These are phyloP conservation scores for Toxostoma redivivum DNA, from an alignment of 2,113 vertebrate species.

Conservation along the genomic window DNA sequence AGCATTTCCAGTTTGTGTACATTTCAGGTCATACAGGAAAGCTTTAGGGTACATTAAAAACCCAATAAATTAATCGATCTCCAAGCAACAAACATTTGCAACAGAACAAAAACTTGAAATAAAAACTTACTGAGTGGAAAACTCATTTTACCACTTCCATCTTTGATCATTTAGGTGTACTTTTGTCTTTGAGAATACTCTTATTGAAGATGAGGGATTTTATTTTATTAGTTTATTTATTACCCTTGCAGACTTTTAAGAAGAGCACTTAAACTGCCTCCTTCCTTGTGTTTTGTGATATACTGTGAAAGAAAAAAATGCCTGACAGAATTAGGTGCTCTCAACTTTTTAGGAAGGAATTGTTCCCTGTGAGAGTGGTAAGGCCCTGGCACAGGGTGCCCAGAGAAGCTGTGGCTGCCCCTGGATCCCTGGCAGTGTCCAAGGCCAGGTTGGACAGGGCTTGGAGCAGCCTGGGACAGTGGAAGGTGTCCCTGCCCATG, in stretches of 20 bases:
- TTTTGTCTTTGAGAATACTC: not conserved
- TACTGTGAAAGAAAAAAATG: not conserved
- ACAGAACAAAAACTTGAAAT: not conserved
- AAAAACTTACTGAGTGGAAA: not conserved
- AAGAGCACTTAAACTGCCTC: not conserved
- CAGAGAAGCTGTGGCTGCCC: not conserved
- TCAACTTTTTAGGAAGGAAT: not conserved
- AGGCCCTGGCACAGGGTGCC: not conserved
- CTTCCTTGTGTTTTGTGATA: not conserved
- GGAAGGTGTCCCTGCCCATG: not conserved
- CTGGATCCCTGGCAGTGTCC: not conserved
- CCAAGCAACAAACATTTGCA: not conserved
- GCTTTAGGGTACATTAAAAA: not conserved
- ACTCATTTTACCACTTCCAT: not conserved
- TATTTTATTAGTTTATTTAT: not conserved
- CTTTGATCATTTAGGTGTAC: not conserved
- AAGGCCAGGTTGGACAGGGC: fast-evolving
- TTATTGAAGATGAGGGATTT: not conserved
- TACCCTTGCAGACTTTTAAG: not conserved
- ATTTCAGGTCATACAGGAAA: not conserved
- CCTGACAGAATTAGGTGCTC: not conserved
- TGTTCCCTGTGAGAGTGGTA: fast-evolving
- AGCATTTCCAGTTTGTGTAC: not conserved
- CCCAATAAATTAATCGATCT: not conserved
- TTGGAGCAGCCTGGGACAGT: not conserved